Evolutionary conservation across 2,888 invertebrate species (phyloP).

Genomic region (Xylocampa areola): DNA sequence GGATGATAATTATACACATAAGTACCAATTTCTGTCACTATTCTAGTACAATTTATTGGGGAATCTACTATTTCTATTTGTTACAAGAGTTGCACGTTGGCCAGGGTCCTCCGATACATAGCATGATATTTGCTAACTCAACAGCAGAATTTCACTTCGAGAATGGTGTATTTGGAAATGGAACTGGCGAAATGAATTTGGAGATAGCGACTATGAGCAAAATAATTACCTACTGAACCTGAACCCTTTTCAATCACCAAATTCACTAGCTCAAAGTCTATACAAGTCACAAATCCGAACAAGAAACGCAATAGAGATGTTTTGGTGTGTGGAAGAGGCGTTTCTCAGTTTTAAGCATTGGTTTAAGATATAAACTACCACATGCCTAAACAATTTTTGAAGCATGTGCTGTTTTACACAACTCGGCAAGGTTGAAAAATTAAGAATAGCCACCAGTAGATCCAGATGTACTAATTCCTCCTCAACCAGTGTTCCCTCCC

Average conservation of each 20-base stretch:
- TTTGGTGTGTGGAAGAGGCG: too few relatives aligned
- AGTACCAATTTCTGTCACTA: too few relatives aligned
- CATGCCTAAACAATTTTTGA: not conserved
- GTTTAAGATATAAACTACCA: conserved; percentile 1
- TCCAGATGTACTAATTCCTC: not conserved
- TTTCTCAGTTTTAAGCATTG: not conserved
- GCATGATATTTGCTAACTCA: not conserved
- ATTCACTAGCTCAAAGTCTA: not conserved
- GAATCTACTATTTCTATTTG: too few relatives aligned
- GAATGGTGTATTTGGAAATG: not conserved
- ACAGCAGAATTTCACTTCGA: not conserved
- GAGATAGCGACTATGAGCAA: not conserved
- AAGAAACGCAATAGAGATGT: conserved; percentile 5
- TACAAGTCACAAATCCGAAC: conserved; percentile 2
- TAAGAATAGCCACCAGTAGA: not conserved
- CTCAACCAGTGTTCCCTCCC: not conserved
- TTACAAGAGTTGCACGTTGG: conserved; percentile 5
- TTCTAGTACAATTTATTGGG: too few relatives aligned
- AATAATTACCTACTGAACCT: not conserved
- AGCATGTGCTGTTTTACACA: not conserved
- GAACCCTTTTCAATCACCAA: not conserved
- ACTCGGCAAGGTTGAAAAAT: not conserved
- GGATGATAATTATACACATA: too few relatives aligned
- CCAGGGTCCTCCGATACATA: conserved; percentile 5
- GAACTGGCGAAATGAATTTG: not conserved